A percentile compares a stretch with the other conserved stretches of the same genome.
Evolutionary conservation across 2,888 invertebrate genomes (phyloP).

Genomic region (Catotricha subobsoleta): DNA sequence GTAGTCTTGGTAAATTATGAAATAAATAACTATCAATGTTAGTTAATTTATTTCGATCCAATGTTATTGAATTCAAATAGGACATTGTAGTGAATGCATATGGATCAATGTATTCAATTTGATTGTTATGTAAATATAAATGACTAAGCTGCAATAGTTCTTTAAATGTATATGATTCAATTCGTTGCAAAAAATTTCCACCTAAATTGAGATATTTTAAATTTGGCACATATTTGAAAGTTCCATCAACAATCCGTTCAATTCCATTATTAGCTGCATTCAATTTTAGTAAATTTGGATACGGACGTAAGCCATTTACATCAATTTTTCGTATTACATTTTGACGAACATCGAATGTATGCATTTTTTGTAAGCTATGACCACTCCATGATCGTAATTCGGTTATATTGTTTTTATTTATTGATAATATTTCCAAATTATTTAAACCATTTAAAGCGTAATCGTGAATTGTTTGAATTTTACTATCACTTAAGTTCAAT

Average conservation of each 20-base stretch:
- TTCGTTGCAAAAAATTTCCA: neutral
- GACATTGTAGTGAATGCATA: slow-evolving; percentile 20
- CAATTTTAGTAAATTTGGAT: slow-evolving; percentile 23
- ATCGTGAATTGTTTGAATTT: slow-evolving; percentile 15
- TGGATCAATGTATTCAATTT: slow-evolving; percentile 16
- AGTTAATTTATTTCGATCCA: slow-evolving; percentile 21
- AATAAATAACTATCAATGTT: slow-evolving; percentile 19
- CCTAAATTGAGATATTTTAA: slow-evolving; percentile 17
- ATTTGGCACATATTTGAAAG: slow-evolving; percentile 17
- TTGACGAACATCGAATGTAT: slow-evolving; percentile 18
- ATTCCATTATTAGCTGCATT: slow-evolving; percentile 23
- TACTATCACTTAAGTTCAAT: neutral
- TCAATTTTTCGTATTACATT: neutral
- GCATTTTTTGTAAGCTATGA: slow-evolving; percentile 18
- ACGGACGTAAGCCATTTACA: slow-evolving; percentile 17
- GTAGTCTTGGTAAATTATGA: slow-evolving; percentile 18
- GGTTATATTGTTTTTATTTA: slow-evolving; percentile 22
- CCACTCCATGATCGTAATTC: slow-evolving; percentile 21
- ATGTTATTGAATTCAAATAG: slow-evolving; percentile 20
- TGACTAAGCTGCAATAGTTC: neutral
- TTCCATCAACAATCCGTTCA: slow-evolving; percentile 16
- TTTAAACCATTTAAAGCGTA: slow-evolving; percentile 22
- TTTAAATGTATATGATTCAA: neutral
- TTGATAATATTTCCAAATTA: slow-evolving; percentile 18
- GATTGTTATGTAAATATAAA: slow-evolving; percentile 15